Evolutionary conservation across 2,113 vertebrate genomes (phyloP).

Genomic region (Dryoscopus gambensis): DNA sequence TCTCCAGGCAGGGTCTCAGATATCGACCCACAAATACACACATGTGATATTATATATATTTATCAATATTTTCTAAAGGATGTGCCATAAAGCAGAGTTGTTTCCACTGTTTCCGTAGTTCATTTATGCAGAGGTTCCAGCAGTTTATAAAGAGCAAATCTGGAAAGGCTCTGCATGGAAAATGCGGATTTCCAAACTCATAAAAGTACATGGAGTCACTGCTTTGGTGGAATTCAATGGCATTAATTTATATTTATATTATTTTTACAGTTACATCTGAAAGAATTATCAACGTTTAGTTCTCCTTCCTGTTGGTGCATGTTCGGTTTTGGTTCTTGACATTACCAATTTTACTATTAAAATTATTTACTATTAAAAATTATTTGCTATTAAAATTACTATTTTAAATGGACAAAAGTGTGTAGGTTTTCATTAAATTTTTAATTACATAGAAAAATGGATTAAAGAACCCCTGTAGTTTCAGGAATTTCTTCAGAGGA

Average conservation of each 20-base stretch:
- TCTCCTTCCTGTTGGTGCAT: not conserved
- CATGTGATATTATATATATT: fast-evolving
- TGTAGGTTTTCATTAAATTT: not conserved
- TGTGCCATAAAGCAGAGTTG: not conserved
- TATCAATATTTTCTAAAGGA: not conserved
- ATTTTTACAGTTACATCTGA: not conserved
- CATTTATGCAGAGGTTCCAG: not conserved
- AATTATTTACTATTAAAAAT: not conserved
- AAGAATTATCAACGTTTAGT: not conserved
- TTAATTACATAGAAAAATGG: not conserved
- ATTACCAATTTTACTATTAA: not conserved
- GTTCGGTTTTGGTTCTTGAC: not conserved
- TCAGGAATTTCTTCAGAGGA: not conserved
- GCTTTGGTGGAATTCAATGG: not conserved
- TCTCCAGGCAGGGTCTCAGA: not conserved
- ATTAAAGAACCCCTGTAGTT: not conserved
- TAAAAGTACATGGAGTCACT: not conserved
- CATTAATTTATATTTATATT: not conserved
- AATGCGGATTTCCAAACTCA: not conserved
- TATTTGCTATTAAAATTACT: not conserved
- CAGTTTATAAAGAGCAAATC: not conserved
- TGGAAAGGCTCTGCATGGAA: fast-evolving
- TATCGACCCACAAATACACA: not conserved
- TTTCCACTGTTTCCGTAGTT: not conserved
- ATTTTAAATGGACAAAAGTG: not conserved